These are phyloP conservation scores for Haemorhous mexicanus DNA, from an alignment of 2,113 vertebrate genomes.

Conservation along the genomic window DNA sequence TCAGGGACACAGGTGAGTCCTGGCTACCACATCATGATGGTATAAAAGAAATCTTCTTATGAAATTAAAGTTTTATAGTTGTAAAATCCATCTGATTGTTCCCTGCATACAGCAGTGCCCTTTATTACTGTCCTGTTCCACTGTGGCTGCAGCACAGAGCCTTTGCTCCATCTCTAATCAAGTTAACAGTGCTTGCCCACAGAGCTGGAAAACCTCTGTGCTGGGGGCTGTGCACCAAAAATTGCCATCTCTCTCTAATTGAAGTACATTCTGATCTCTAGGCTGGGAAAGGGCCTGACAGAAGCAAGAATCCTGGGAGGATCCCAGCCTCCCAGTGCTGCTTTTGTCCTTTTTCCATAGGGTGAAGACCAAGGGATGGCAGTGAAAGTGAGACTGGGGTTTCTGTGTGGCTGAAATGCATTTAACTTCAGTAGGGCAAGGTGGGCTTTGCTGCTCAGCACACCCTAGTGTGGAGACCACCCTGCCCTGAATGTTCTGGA, in stretches of 20 bases:
- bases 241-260: background rate
- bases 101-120: background rate
- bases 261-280: background rate
- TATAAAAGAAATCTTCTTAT: background rate
- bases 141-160: background rate
- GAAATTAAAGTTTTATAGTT: background rate
- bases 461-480: background rate
- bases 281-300: background rate
- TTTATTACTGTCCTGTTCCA: background rate
- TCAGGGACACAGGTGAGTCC: background rate
- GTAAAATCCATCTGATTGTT: background rate
- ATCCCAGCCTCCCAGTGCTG: background rate
- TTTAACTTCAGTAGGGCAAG: background rate
- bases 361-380: background rate
- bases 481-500: background rate
- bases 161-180: background rate
- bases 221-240: background rate
- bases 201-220: background rate
- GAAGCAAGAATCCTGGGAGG: background rate
- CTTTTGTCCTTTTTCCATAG: background rate
- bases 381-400: background rate
- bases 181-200: background rate
- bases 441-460: background rate
- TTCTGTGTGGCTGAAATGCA: background rate
- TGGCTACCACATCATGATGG: background rate